Conservation (phyloP, 2,113 vertebrate genomes). For the Neopipo cinnamomea region DNA sequence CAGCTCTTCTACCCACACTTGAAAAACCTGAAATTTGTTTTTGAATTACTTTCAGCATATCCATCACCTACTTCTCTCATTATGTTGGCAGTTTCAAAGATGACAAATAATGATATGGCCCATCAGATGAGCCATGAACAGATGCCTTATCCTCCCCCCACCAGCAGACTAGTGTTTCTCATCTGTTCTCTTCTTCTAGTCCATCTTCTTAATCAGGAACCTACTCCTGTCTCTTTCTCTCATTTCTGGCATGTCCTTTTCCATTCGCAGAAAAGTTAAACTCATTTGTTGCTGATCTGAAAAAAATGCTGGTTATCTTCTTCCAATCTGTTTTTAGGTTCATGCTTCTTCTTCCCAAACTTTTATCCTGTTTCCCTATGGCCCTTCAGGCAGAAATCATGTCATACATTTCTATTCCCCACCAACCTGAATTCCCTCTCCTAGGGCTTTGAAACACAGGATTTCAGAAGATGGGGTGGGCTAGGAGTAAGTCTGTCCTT, state of each 20-base stretch:
- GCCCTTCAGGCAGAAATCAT: background rate
- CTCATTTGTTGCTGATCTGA: background rate
- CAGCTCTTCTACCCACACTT: background rate
- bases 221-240: background rate
- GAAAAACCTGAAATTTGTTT: background rate
- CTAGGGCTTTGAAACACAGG: background rate
- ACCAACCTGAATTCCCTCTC: background rate
- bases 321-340: background rate
- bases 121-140: background rate
- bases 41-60: background rate
- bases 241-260: background rate
- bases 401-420: fast-evolving
- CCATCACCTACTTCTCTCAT: background rate
- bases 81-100: background rate
- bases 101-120: background rate
- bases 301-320: background rate
- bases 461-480: background rate
- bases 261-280: background rate
- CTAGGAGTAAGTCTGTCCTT: background rate
- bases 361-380: background rate
- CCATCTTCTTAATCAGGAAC: background rate
- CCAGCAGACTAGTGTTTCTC: background rate
- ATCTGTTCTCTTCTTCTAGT: background rate
- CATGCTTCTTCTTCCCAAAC: background rate
- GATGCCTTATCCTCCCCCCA: background rate